A percentile compares a stretch with the other conserved stretches of the same genome.
phyloP scores from a whole-genome alignment of 1,140 invertebrate species.

The Orchesella cincta region DNA sequence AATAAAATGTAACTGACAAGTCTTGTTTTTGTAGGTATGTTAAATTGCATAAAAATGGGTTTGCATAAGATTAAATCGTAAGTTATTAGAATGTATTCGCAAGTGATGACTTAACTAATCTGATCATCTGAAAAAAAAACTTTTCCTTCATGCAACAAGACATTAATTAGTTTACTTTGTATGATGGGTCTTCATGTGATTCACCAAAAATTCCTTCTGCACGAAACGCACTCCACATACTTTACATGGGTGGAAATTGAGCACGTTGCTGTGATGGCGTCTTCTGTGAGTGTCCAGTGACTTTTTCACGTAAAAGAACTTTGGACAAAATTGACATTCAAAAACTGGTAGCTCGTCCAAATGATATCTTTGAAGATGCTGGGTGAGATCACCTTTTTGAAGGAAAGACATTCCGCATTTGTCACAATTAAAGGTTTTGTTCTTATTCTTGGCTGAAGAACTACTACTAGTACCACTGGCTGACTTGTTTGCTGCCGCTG shows the following conservation, averaged over 20 bases:
- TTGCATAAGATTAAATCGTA: too few species aligned
- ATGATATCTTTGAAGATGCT: constrained; percentile 8
- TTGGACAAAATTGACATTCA: constrained; percentile 17
- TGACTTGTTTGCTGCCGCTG: too few species aligned
- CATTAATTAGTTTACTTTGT: too few species aligned
- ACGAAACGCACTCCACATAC: neutral
- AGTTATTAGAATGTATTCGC: too few species aligned
- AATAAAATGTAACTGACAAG: too few species aligned
- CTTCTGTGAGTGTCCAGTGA: neutral
- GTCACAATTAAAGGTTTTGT: neutral
- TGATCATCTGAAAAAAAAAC: too few species aligned
- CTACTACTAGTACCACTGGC: too few species aligned
- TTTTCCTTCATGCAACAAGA: too few species aligned
- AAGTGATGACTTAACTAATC: too few species aligned
- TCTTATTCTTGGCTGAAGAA: neutral
- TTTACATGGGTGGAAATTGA: neutral
- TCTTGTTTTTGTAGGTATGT: too few species aligned
- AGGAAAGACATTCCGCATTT: constrained; percentile 23
- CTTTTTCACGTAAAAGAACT: constrained; percentile 20
- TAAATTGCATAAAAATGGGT: too few species aligned
- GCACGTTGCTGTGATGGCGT: neutral
- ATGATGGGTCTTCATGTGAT: neutral
- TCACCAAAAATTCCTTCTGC: neutral
- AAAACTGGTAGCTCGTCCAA: neutral
- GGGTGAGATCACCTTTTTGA: constrained; percentile 1